Percentiles rank a stretch among this genome's conserved stretches.
Conservation (phyloP, 2,113 vertebrate species). For the Pteronura brasiliensis region DNA sequence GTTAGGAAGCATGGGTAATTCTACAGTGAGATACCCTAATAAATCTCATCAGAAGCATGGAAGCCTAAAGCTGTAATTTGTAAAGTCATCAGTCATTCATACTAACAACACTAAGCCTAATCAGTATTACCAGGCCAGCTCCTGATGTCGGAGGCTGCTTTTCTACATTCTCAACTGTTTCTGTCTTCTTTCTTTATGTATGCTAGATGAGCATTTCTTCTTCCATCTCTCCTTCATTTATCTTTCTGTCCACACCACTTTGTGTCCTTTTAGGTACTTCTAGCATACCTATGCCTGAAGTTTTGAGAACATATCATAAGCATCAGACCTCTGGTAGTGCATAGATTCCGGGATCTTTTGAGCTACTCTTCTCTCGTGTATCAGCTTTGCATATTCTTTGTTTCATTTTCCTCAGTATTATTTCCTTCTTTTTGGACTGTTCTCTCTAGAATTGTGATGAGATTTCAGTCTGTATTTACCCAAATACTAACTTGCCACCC, state of each 20-base stretch:
- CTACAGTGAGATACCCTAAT: not conserved
- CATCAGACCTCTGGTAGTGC: not conserved
- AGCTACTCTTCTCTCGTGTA: not conserved
- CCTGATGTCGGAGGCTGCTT: not conserved
- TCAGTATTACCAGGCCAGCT: not conserved
- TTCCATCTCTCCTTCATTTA: not conserved
- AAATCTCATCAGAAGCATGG: not conserved
- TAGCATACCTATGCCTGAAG: not conserved
- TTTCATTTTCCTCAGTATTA: not conserved
- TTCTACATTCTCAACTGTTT: not conserved
- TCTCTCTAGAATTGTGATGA: not conserved
- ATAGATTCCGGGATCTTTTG: not conserved
- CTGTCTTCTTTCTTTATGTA: not conserved
- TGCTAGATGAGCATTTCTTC: not conserved
- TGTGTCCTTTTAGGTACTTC: not conserved
- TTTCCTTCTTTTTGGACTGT: not conserved
- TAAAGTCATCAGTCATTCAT: not conserved
- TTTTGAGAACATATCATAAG: not conserved
- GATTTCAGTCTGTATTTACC: not conserved
- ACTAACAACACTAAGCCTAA: not conserved
- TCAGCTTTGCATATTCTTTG: not conserved
- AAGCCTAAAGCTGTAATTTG: not conserved
- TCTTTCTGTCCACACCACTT: not conserved
- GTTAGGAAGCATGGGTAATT: not conserved
- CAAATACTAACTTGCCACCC: not conserved